Conservation (phyloP, 1,140 invertebrate genomes). For the Wasmannia auropunctata region DNA sequence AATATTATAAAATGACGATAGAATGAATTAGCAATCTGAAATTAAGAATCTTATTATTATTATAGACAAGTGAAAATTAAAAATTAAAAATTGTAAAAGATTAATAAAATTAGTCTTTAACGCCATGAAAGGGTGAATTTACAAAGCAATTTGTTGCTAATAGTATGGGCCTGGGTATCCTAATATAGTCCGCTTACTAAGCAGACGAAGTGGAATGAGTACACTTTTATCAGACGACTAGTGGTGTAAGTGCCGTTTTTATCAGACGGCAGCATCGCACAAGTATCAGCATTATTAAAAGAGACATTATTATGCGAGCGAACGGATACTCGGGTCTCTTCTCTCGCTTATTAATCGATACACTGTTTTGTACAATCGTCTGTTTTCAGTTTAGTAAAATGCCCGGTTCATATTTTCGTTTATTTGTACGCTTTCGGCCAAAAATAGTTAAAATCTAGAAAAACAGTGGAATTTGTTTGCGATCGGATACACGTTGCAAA, state of each 20-base stretch:
- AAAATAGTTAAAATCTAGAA: not conserved
- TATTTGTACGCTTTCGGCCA: not conserved
- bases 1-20: not conserved
- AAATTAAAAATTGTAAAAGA: not conserved
- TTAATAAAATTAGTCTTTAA: constrained; percentile 2
- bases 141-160: not conserved
- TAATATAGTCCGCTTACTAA: not conserved
- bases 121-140: not conserved
- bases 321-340: not conserved
- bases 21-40: not conserved
- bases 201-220: not conserved
- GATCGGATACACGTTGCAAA: not conserved
- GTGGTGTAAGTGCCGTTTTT: not conserved
- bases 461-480: not conserved
- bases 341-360: not conserved
- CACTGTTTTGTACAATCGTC: no score
- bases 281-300: not conserved
- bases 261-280: constrained; percentile 1
- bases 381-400: not conserved
- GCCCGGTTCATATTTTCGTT: not conserved
- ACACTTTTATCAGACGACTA: not conserved
- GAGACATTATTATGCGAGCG: not conserved
- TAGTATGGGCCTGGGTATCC: not conserved
- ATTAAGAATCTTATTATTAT: not conserved
- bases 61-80: not conserved